Evolutionary conservation across 2,113 vertebrate genomes (phyloP).

Genomic region (Proterorhinus semilunaris): DNA sequence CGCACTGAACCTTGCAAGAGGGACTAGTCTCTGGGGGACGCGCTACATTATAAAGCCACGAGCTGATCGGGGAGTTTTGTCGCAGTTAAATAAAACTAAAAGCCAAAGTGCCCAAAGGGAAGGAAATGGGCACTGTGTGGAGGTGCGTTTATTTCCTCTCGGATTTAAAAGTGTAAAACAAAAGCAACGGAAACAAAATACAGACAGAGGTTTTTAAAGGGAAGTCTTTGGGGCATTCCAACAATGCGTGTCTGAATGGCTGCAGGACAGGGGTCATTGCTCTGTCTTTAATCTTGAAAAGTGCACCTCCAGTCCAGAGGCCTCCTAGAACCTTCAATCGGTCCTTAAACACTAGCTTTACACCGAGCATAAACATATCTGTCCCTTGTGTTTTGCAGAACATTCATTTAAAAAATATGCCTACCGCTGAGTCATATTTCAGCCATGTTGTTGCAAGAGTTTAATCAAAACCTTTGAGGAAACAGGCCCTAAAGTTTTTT

Average conservation of each 20-base stretch:
- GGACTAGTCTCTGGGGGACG: slow-evolving; percentile 24
- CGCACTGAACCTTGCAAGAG: slow-evolving; percentile 7
- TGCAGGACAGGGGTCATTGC: slow-evolving; percentile 60
- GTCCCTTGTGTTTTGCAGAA: too few species aligned
- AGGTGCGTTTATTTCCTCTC: slow-evolving; percentile 11
- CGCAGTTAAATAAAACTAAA: slow-evolving; percentile 26
- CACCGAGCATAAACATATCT: too few species aligned
- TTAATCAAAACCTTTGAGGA: too few species aligned
- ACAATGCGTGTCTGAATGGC: slow-evolving; percentile 69
- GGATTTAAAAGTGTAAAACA: not conserved
- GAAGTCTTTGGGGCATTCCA: slow-evolving; percentile 55
- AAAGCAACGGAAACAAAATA: not conserved
- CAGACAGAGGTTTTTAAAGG: not conserved
- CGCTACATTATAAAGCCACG: slow-evolving; percentile 13
- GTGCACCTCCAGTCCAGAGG: not conserved
- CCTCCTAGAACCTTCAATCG: not conserved
- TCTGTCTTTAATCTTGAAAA: slow-evolving; percentile 51
- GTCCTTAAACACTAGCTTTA: not conserved
- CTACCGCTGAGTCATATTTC: too few species aligned
- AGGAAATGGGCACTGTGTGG: slow-evolving; percentile 17
- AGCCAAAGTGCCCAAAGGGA: not conserved
- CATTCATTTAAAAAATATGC: too few species aligned
- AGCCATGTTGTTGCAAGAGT: too few species aligned
- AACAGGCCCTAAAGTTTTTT: too few species aligned
- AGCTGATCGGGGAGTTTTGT: slow-evolving; percentile 37